Evolutionary conservation across 2,888 invertebrate species (phyloP).

Genomic region (Ectropis crepuscularia): DNA sequence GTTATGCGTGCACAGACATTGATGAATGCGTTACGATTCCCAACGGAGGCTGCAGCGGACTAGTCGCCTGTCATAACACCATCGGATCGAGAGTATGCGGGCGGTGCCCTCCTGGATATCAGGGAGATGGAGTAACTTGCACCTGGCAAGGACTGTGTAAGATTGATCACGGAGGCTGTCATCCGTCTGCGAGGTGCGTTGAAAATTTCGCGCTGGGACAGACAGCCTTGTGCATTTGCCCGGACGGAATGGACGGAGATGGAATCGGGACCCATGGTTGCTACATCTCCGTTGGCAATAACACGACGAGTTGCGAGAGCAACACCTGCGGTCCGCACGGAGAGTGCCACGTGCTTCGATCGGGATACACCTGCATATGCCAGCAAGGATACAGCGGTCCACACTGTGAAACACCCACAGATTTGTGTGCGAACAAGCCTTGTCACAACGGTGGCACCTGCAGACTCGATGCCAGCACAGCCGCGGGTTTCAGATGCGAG

Average conservation of each 20-base stretch:
- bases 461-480: slow-evolving; percentile 53
- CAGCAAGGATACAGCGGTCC: slow-evolving; percentile 84
- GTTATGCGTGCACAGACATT: slow-evolving; percentile 93
- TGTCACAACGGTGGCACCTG: slow-evolving; percentile 94
- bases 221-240: slow-evolving; percentile 90
- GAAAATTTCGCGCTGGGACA: slow-evolving; percentile 86
- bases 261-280: slow-evolving; percentile 94
- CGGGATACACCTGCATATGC: slow-evolving; percentile 85
- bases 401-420: slow-evolving; percentile 85
- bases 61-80: slow-evolving; percentile 94
- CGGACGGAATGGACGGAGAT: slow-evolving; percentile 89
- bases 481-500: slow-evolving; percentile 82
- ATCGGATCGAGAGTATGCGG: slow-evolving; percentile 96
- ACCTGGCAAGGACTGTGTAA: slow-evolving; percentile 87
- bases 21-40: slow-evolving; percentile 94
- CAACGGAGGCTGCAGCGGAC: slow-evolving; percentile 96
- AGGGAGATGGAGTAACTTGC: slow-evolving; percentile 93
- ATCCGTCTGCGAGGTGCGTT: slow-evolving; percentile 91
- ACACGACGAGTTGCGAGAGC: slow-evolving; percentile 71
- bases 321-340: slow-evolving; percentile 86
- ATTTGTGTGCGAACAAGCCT: slow-evolving; percentile 89
- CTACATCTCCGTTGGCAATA: slow-evolving; percentile 59
- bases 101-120: slow-evolving; percentile 94
- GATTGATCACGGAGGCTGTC: slow-evolving; percentile 93
- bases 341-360: slow-evolving; percentile 78